Evolutionary conservation across 2,797 vertebrate species (phyloP), one percentile per base, ranked within the genome.

Genomic region (Parauchenoglanis punctatus): DNA sequence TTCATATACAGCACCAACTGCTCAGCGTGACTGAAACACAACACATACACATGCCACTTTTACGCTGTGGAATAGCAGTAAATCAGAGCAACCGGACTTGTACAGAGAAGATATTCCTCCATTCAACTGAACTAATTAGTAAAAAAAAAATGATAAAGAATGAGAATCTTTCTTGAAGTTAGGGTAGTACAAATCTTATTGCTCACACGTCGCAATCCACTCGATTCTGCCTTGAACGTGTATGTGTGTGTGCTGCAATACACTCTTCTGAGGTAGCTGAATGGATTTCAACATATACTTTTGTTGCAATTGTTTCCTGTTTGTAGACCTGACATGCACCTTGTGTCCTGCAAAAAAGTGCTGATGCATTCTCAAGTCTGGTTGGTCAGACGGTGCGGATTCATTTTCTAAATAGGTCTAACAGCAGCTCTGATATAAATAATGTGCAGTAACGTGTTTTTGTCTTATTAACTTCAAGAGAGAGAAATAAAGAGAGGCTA

Each of bases 1-100:
- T 99, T 99, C 87, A 99, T 96, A 91, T 98, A 99, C 46, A 99
- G 95, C 85, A 99, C 98, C 70, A 99, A 95, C 95, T 99, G 98
- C 87, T 99, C 99, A 0, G 98, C 98, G 0, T 97, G 96, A 93
- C 98, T 99, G 92, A 10, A 75, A 90, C 68, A 87, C 46, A 89
- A 89, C 23, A 81, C 76, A 72, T 44, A 63, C 4, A 67, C 5
- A 35, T 5, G 6, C 31, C 20, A 46, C 7, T 40, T 11, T 46
- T 10, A 73, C 40, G 23, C 3, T 44, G 20, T 13, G 23, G 72
- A n/a, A 44, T 13, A 15, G 44, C 44, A 52, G 6, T 2, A 7
- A 52, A 17, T 44, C 68, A 72, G 35, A 72, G 65, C 61, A 40
- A 70, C 68, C 0, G 17, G 31, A 65, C 25, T 12, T n/a, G 1